Conservation (phyloP, 2,888 invertebrate genomes). For the Asteroscopus sphinx region DNA sequence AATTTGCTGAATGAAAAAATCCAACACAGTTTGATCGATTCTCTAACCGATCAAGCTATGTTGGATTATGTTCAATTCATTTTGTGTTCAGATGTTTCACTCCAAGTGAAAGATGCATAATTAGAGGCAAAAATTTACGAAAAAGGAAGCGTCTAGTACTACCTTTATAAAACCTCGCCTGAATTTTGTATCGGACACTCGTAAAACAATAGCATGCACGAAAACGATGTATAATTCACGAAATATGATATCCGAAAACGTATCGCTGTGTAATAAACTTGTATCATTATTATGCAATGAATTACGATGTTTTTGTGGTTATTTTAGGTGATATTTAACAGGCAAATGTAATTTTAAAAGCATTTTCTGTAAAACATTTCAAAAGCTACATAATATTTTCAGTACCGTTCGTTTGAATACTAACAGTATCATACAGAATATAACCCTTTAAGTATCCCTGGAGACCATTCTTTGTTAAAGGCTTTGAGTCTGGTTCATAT, state of each 20-base stretch:
- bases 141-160: too few species aligned
- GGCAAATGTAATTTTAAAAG: neutral
- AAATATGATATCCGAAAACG: conserved; percentile 41
- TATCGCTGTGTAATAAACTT: conserved; percentile 27
- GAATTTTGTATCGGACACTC: conserved; percentile 36
- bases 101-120: too few species aligned
- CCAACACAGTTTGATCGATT: too few species aligned
- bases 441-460: conserved; percentile 1
- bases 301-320: conserved; percentile 14
- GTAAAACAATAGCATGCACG: conserved; percentile 30
- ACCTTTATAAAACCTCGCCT: conserved; percentile 10
- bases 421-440: neutral
- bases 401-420: neutral
- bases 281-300: conserved; percentile 30
- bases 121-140: too few species aligned
- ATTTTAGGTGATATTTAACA: conserved; percentile 5
- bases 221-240: conserved; percentile 45
- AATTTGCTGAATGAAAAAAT: too few species aligned
- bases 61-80: too few species aligned
- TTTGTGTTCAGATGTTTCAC: too few species aligned
- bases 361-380: too few species aligned
- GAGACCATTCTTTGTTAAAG: conserved; percentile 11
- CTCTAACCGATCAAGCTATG: too few species aligned
- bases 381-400: too few species aligned
- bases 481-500: conserved; percentile 1